A percentile compares a stretch with the other conserved stretches of the same genome.
Conservation (phyloP, 30 jellyfish, hydroid and myxozoan genomes). For the Pelagia noctiluca region DNA sequence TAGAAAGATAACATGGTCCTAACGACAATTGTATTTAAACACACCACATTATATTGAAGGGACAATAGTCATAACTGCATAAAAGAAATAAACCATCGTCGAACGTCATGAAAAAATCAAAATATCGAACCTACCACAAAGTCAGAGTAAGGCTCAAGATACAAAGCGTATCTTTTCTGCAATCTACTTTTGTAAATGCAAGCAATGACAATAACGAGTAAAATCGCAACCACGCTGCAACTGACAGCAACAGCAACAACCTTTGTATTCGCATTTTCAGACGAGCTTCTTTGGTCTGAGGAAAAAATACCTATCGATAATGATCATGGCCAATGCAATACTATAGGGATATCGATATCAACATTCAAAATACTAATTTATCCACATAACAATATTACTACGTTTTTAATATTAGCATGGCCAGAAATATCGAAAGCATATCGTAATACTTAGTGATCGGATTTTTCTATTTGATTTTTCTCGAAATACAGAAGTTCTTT, state of each 20-base stretch:
- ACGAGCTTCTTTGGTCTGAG: not conserved
- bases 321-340: not conserved
- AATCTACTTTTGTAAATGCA: slow-evolving; percentile 42
- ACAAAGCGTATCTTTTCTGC: not conserved
- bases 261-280: not conserved
- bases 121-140: not conserved
- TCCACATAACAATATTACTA: too few species aligned
- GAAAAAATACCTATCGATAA: not conserved
- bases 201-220: slow-evolving; percentile 18
- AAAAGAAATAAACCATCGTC: not conserved
- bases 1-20: not conserved
- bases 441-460: too few species aligned
- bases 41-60: too few species aligned
- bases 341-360: too few species aligned
- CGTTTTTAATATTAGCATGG: too few species aligned
- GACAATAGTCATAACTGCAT: too few species aligned
- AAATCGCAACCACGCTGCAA: not conserved
- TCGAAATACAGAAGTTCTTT: too few species aligned
- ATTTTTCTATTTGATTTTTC: too few species aligned
- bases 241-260: slow-evolving; percentile 3
- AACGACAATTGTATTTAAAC: too few species aligned
- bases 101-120: not conserved
- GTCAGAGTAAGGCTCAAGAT: not conserved
- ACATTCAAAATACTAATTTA: too few species aligned
- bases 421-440: too few species aligned